Conservation (phyloP, 2,797 vertebrate genomes). For the Chaunax sp. region DNA sequence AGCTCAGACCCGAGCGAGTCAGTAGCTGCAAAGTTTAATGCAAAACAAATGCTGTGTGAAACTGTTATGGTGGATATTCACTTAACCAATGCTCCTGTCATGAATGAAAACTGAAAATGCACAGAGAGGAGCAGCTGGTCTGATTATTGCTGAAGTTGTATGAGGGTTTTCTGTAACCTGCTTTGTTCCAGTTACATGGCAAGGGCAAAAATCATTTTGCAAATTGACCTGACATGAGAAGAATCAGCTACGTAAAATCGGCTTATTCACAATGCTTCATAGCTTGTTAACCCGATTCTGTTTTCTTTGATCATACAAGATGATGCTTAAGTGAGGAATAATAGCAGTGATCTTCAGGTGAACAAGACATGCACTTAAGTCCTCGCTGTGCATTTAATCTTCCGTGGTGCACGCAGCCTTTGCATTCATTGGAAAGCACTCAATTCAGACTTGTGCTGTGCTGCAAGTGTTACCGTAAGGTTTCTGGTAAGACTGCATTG, state of each 20-base stretch:
- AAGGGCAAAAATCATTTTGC: neutral
- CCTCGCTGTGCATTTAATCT: constrained; percentile 3
- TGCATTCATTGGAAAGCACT: constrained; percentile 1
- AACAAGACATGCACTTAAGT: constrained; percentile 1
- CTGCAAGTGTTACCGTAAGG: too few species aligned
- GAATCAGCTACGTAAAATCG: neutral
- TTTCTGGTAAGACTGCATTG: neutral
- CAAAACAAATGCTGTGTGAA: too few species aligned
- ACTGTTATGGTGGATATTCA: neutral
- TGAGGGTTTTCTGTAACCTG: neutral
- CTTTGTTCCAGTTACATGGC: neutral
- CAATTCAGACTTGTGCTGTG: neutral
- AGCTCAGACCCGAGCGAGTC: too few species aligned
- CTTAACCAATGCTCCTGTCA: neutral
- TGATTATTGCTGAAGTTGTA: constrained; percentile 9
- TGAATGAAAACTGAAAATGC: constrained; percentile 4
- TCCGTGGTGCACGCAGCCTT: constrained; percentile 3
- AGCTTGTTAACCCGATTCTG: neutral
- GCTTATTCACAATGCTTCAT: neutral
- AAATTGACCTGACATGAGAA: neutral
- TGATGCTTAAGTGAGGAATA: neutral
- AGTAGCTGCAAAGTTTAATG: too few species aligned
- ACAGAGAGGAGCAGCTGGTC: neutral
- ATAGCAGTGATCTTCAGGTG: neutral
- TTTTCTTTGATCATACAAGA: constrained; percentile 4